Evolutionary conservation across 1,140 invertebrate genomes (phyloP).

Genomic region (Drosophila grimshawi): DNA sequence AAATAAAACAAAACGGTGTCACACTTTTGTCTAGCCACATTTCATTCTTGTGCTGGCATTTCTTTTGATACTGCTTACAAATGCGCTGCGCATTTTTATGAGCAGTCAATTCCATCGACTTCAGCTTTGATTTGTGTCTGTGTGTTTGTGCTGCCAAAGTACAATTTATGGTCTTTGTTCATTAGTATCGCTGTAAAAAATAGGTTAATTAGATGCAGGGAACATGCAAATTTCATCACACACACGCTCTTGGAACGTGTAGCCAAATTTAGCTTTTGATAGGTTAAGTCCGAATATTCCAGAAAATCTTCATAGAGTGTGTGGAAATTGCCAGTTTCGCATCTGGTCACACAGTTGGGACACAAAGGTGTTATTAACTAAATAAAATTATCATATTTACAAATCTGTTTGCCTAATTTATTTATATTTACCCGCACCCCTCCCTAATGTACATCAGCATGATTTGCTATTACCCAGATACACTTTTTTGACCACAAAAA

Average conservation of each 20-base stretch:
- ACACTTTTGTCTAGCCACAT: constrained; percentile 21
- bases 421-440: too few relatives aligned
- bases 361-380: not conserved
- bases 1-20: constrained; percentile 18
- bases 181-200: constrained; percentile 57
- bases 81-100: constrained; percentile 52
- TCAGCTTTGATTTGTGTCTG: constrained; percentile 27
- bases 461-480: not conserved
- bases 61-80: constrained; percentile 33
- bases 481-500: not conserved
- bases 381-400: not conserved
- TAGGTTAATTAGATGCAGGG: constrained; percentile 69
- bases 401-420: too few relatives aligned
- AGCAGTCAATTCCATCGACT: constrained; percentile 36
- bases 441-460: not conserved
- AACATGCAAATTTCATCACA: constrained; percentile 27
- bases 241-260: not conserved
- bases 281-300: not conserved
- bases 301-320: not conserved
- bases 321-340: too few relatives aligned
- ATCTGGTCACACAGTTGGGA: too few relatives aligned
- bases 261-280: not conserved
- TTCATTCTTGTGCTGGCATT: constrained; percentile 27
- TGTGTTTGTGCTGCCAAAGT: constrained; percentile 19
- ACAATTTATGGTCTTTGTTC: constrained; percentile 63